Conservation (phyloP, 2,797 vertebrate species). For the Toxotes lorentzi region DNA sequence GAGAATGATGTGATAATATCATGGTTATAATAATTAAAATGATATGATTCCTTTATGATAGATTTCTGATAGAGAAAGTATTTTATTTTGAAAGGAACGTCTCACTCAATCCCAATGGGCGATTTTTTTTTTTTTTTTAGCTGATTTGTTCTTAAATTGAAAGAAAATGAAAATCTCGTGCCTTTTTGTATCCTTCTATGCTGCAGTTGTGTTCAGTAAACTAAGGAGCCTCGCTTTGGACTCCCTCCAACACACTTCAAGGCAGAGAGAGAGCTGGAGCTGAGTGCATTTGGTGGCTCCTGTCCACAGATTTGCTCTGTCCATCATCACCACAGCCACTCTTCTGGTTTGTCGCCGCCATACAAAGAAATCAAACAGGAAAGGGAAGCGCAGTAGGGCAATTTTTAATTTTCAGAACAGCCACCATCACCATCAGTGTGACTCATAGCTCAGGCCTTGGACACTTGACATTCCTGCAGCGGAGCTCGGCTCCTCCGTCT, state of each 20-base stretch:
- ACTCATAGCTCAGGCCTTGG: constrained; percentile 41
- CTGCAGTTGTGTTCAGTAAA: not conserved
- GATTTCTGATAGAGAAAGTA: not conserved
- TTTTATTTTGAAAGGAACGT: constrained; percentile 12
- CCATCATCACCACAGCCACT: constrained; percentile 3
- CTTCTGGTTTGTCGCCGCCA: constrained; percentile 7
- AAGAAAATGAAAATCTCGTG: too few species aligned
- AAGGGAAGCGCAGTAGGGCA: constrained; percentile 1
- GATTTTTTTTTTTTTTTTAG: too few species aligned
- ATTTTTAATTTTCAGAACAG: constrained; percentile 20
- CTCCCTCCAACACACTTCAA: not conserved
- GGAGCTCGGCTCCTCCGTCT: constrained; percentile 47
- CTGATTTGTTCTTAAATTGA: too few species aligned
- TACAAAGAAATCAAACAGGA: constrained; percentile 5
- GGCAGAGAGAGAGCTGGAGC: not conserved
- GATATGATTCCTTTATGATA: not conserved
- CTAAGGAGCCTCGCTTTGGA: too few species aligned
- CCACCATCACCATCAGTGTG: constrained; percentile 20
- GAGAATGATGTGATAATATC: not conserved
- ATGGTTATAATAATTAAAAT: not conserved
- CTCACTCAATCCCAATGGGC: not conserved
- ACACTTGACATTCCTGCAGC: constrained; percentile 58
- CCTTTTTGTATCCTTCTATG: not conserved
- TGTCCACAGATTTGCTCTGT: constrained; percentile 14
- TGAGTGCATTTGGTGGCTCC: not conserved